Conservation (phyloP, 53 echinoderm and acorn worm species). For the Stichopus horrens region DNA sequence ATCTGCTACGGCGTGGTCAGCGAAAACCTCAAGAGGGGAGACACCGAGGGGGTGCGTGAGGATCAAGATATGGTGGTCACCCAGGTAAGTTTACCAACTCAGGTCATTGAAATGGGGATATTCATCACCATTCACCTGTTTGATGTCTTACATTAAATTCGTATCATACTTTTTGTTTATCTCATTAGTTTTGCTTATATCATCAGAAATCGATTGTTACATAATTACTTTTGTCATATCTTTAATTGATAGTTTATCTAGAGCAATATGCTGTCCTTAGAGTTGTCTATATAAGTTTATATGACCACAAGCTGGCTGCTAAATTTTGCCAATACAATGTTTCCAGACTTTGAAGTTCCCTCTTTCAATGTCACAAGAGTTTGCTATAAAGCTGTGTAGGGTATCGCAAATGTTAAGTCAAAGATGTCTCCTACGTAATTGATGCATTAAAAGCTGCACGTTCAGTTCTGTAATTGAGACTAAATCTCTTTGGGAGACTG, state of each 20-base stretch:
- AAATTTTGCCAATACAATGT: too few species aligned
- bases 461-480: too few species aligned
- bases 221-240: neutral
- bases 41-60: constrained; percentile 38
- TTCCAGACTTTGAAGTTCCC: too few species aligned
- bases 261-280: too few species aligned
- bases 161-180: neutral
- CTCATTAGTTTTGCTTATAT: neutral
- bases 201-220: neutral
- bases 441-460: too few species aligned
- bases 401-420: too few species aligned
- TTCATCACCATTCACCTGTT: neutral
- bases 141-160: neutral
- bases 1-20: constrained; percentile 57
- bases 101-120: neutral
- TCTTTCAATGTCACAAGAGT: too few species aligned
- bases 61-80: constrained; percentile 76
- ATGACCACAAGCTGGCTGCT: too few species aligned
- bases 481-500: too few species aligned
- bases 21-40: constrained; percentile 59
- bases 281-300: too few species aligned
- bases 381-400: too few species aligned
- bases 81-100: constrained; percentile 54
- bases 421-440: too few species aligned
- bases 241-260: neutral